Evolutionary conservation across 2,888 invertebrate genomes (phyloP).

Genomic region (Ceratothoa steindachneri): DNA sequence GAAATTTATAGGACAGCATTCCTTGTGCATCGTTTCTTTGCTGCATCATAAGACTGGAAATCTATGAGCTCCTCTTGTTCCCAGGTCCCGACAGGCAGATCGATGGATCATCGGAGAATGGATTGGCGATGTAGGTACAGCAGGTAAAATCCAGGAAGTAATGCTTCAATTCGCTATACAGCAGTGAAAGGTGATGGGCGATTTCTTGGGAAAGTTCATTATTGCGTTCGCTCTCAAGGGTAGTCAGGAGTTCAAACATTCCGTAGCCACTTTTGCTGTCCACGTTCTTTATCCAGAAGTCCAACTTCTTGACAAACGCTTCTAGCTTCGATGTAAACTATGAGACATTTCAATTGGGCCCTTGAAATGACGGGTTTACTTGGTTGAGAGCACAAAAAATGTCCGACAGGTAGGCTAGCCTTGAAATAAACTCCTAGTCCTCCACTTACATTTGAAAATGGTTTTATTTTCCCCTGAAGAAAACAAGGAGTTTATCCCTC

Average conservation of each 20-base stretch:
- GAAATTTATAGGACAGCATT: constrained; percentile 21
- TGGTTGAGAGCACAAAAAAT: constrained; percentile 17
- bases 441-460: no score
- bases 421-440: no score
- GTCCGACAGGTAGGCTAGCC: constrained; percentile 9
- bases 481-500: no score
- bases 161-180: constrained; percentile 18
- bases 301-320: constrained; percentile 14
- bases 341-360: constrained; percentile 18
- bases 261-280: no score
- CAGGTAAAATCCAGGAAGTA: constrained; percentile 18
- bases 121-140: constrained; percentile 22
- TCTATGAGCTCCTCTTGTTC: no score
- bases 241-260: no score
- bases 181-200: no score
- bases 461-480: no score
- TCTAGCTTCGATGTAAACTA: constrained; percentile 12
- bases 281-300: no score
- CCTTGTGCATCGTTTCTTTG: constrained; percentile 14
- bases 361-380: background rate
- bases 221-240: no score
- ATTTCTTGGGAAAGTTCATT: no score
- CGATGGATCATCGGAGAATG: constrained; percentile 14
- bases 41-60: constrained; percentile 14
- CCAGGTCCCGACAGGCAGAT: constrained; percentile 7